These are phyloP conservation scores for Mylabris sibirica DNA, from an alignment of 2,888 invertebrate genomes.

Conservation along the genomic window DNA sequence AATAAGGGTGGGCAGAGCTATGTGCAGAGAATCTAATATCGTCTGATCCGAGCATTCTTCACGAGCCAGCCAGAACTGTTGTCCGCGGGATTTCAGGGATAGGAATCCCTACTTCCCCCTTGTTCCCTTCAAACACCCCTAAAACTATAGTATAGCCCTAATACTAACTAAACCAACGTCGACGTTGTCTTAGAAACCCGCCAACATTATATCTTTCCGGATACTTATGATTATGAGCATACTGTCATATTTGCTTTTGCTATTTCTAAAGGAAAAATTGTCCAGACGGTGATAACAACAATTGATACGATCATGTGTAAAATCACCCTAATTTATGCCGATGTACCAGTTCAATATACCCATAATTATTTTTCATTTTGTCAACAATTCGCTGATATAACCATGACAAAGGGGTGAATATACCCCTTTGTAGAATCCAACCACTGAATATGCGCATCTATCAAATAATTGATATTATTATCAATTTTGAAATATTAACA, in stretches of 20 bases:
- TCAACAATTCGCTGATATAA: conserved; percentile 16
- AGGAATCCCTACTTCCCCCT: conserved; percentile 49
- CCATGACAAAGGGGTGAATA: conserved; percentile 7
- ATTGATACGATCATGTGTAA: neutral
- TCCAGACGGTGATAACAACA: neutral
- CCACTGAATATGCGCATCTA: conserved; percentile 15
- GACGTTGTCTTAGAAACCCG: conserved; percentile 37
- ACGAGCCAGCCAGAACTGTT: conserved; percentile 55
- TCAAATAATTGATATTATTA: conserved; percentile 5
- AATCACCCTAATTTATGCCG: conserved; percentile 27
- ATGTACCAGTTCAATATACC: conserved; percentile 17
- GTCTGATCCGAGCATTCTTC: conserved; percentile 59
- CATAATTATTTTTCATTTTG: conserved; percentile 34
- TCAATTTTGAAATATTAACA: neutral
- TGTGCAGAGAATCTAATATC: conserved; percentile 59
- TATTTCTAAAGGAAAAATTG: neutral
- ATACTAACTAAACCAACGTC: conserved; percentile 29
- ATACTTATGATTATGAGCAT: conserved; percentile 20
- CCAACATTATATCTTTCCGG: conserved; percentile 19
- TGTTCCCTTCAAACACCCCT: conserved; percentile 17
- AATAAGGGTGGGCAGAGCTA: conserved; percentile 50
- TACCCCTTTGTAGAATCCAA: conserved; percentile 8
- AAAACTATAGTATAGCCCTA: conserved; percentile 25
- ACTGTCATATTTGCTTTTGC: neutral
- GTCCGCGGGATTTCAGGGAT: conserved; percentile 58